phyloP scores from a whole-genome alignment of 2,797 vertebrate species.

The Petrocephalus sullivani region DNA sequence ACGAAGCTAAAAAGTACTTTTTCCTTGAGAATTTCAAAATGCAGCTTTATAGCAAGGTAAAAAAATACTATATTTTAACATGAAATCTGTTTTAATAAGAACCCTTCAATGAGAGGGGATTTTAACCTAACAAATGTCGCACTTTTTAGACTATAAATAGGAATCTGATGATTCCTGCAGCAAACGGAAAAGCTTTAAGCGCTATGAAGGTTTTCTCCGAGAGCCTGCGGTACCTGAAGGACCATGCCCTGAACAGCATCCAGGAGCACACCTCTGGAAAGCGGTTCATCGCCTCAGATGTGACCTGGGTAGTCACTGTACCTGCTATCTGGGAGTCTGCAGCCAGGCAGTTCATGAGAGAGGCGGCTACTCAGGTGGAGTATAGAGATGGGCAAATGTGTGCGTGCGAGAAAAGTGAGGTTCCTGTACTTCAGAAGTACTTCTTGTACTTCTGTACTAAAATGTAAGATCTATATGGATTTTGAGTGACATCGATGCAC shows the following conservation, averaged over 20 bases:
- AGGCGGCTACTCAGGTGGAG: conserved; percentile 40
- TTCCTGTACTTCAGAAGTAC: no score
- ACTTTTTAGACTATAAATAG: conserved; percentile 6
- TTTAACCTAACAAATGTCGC: not conserved
- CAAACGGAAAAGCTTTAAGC: conserved; percentile 34
- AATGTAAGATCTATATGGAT: not conserved
- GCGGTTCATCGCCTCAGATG: conserved; percentile 32
- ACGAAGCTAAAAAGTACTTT: not conserved
- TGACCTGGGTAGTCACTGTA: conserved; percentile 50
- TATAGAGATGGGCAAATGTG: not conserved
- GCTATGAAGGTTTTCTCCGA: conserved; percentile 41
- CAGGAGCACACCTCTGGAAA: not conserved
- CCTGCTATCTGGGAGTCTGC: conserved; percentile 42
- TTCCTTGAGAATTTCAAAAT: conserved; percentile 35
- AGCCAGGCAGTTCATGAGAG: conserved; percentile 46
- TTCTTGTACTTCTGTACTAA: no score
- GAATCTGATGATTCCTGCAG: conserved; percentile 28
- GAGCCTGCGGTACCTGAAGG: conserved; percentile 41
- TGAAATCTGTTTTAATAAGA: not conserved
- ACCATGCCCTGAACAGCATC: conserved; percentile 38
- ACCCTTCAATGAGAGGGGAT: not conserved
- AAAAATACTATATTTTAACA: not conserved
- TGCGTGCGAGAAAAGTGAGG: no score
- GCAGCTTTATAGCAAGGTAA: conserved; percentile 25
- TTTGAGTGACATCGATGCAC: no score